Percentiles rank a stretch among this genome's conserved stretches.
Evolutionary conservation across 2,888 invertebrate species (phyloP).

Genomic region (Leptothorax acervorum): DNA sequence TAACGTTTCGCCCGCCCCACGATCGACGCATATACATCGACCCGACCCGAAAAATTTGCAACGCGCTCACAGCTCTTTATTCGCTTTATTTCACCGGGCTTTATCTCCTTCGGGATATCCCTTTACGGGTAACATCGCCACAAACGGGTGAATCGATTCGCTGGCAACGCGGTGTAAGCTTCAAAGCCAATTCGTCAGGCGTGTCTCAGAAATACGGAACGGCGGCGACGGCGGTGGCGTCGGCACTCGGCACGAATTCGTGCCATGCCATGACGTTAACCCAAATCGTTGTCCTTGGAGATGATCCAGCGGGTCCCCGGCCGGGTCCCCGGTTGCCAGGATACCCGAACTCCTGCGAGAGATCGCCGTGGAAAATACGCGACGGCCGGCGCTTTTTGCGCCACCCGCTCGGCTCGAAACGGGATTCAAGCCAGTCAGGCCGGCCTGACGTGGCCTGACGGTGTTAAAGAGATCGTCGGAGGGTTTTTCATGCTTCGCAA

Average conservation of each 20-base stretch:
- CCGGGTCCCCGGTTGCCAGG: conserved; percentile 75
- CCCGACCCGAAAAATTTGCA: conserved; percentile 22
- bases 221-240: conserved; percentile 13
- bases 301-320: conserved; percentile 74
- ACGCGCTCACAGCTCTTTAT: not conserved
- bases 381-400: conserved; percentile 68
- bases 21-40: conserved; percentile 8
- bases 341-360: conserved; percentile 65
- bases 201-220: conserved; percentile 53
- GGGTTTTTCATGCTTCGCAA: conserved; percentile 65
- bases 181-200: conserved; percentile 66
- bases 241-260: conserved; percentile 72
- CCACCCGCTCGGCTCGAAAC: conserved; percentile 53
- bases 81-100: conserved; percentile 26
- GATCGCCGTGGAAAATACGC: conserved; percentile 69
- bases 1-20: conserved; percentile 11
- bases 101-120: conserved; percentile 30
- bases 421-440: conserved; percentile 51
- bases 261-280: conserved; percentile 74
- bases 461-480: conserved; percentile 69
- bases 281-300: conserved; percentile 81
- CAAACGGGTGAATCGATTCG: conserved; percentile 64
- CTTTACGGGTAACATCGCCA: conserved; percentile 29
- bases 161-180: conserved; percentile 48
- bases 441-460: not conserved